These are phyloP conservation scores for Cheilosia vulpina DNA, from an alignment of 2,888 invertebrate species.

Conservation along the genomic window DNA sequence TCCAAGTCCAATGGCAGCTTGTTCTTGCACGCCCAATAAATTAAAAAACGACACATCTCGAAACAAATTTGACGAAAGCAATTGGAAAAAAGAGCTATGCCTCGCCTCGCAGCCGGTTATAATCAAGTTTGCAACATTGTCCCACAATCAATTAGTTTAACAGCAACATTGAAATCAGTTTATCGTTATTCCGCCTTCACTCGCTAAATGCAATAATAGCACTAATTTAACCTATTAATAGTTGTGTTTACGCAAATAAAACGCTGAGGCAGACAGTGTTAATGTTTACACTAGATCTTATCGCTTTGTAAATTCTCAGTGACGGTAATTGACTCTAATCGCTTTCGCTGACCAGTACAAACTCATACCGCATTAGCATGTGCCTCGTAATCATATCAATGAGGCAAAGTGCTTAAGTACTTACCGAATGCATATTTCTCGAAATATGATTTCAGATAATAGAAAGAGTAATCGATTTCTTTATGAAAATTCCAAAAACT, in stretches of 20 bases:
- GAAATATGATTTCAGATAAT: constrained; percentile 19
- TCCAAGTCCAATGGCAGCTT: too few species aligned
- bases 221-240: constrained; percentile 23
- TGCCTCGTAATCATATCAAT: constrained; percentile 28
- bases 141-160: constrained; percentile 30
- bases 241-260: constrained; percentile 41
- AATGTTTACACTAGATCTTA: constrained; percentile 31
- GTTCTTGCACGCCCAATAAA: too few species aligned
- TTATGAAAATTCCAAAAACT: background rate
- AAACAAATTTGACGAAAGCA: constrained; percentile 15
- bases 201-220: constrained; percentile 27
- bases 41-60: background rate
- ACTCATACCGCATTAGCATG: constrained; percentile 41
- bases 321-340: constrained; percentile 45
- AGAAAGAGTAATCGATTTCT: constrained; percentile 11
- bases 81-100: background rate
- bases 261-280: constrained; percentile 21
- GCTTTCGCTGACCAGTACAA: constrained; percentile 14
- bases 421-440: constrained; percentile 3
- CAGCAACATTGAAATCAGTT: constrained; percentile 5
- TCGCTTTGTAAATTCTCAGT: constrained; percentile 32
- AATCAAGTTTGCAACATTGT: constrained; percentile 42
- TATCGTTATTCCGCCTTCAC: constrained; percentile 22
- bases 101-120: background rate
- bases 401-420: constrained; percentile 27